Conservation (phyloP, 2,888 invertebrate species). For the Euproctis similis region DNA sequence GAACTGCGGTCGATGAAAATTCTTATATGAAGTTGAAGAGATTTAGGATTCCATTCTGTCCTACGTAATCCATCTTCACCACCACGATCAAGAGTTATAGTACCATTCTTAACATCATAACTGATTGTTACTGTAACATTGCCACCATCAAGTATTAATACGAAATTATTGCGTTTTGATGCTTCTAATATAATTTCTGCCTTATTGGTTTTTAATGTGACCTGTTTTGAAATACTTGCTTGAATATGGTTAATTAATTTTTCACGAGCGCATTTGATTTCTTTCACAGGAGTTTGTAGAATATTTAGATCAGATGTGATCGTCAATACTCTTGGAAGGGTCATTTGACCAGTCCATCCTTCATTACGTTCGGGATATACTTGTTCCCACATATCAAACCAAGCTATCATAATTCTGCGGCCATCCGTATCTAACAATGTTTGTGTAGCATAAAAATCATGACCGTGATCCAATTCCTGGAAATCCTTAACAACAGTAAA, state of each 20-base stretch:
- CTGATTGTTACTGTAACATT: conserved; percentile 31
- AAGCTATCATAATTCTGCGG: conserved; percentile 49
- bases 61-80: conserved; percentile 45
- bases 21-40: conserved; percentile 21
- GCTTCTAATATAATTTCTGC: conserved; percentile 40
- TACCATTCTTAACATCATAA: conserved; percentile 29
- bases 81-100: conserved; percentile 46
- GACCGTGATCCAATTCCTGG: conserved; percentile 50
- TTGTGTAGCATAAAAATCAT: conserved; percentile 67
- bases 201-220: conserved; percentile 32
- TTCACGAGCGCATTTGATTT: conserved; percentile 25
- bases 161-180: conserved; percentile 21
- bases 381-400: conserved; percentile 64
- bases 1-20: conserved; percentile 51
- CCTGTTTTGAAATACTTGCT: conserved; percentile 14
- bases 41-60: conserved; percentile 39
- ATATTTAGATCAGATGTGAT: conserved; percentile 32
- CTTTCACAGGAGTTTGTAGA: conserved; percentile 41
- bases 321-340: conserved; percentile 45
- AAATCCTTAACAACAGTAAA: conserved; percentile 42
- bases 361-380: conserved; percentile 48
- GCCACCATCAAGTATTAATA: conserved; percentile 34
- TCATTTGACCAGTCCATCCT: conserved; percentile 59
- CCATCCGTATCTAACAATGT: conserved; percentile 32
- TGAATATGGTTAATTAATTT: conserved; percentile 24